These are phyloP conservation scores for Lasioglossum albipes DNA, from an alignment of 1,140 invertebrate genomes.

Conservation along the genomic window DNA sequence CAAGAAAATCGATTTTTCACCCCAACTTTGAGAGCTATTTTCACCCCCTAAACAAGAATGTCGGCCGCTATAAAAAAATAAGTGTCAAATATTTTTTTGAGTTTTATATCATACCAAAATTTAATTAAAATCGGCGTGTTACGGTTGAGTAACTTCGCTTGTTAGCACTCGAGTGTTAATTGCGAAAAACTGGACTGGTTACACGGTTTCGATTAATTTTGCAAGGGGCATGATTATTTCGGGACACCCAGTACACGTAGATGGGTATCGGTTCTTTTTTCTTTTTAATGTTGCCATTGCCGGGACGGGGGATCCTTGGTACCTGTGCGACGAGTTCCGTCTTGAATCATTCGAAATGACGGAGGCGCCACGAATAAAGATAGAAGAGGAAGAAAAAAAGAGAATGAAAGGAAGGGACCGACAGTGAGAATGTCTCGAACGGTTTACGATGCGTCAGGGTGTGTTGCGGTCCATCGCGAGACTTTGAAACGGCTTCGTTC, in stretches of 20 bases:
- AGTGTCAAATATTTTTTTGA: too few species aligned
- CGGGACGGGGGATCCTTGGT: constrained; percentile 19
- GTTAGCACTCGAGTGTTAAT: too few species aligned
- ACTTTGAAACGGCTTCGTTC: constrained; percentile 35
- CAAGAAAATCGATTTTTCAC: too few species aligned
- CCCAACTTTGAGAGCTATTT: too few species aligned
- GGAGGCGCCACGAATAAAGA: constrained; percentile 31
- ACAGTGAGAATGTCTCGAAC: constrained; percentile 27
- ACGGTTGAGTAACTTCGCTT: too few species aligned
- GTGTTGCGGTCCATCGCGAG: constrained; percentile 23
- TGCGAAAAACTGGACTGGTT: too few species aligned
- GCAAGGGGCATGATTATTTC: neutral
- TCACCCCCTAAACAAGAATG: too few species aligned
- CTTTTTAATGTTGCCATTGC: constrained; percentile 3
- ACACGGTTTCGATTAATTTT: too few species aligned
- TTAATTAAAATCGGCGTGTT: too few species aligned
- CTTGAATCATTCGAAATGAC: constrained; percentile 26
- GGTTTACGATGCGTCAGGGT: constrained; percentile 44
- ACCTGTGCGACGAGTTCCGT: constrained; percentile 36
- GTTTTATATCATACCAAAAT: too few species aligned
- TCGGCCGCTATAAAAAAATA: too few species aligned
- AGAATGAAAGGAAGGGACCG: constrained; percentile 28
- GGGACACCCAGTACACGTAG: neutral
- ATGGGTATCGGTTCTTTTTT: constrained; percentile 3
- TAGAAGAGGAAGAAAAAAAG: constrained; percentile 7